A percentile compares a stretch with the other conserved stretches of the same genome.
These are phyloP conservation scores for Selenia dentaria DNA, from an alignment of 2,888 invertebrate species.

Conservation along the genomic window DNA sequence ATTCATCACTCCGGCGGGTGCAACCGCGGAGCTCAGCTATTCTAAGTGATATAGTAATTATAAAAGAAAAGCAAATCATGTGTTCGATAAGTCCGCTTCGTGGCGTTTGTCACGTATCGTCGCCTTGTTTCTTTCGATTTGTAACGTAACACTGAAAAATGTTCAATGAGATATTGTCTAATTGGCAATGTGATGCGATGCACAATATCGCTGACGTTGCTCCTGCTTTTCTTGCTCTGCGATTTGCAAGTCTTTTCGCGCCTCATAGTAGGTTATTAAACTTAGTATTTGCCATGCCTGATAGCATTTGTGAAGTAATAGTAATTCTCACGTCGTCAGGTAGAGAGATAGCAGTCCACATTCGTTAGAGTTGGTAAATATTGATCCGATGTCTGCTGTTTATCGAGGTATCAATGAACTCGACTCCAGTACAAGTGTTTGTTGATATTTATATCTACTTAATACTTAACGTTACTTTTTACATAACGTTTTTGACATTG, in stretches of 20 bases:
- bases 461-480: slow-evolving; percentile 16
- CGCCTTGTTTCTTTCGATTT: slow-evolving; percentile 13
- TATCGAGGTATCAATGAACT: slow-evolving; percentile 48
- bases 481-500: slow-evolving; percentile 16
- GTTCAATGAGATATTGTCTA: slow-evolving; percentile 3
- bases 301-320: slow-evolving; percentile 31
- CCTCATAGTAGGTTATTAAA: slow-evolving; percentile 44
- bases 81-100: slow-evolving; percentile 7
- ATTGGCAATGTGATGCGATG: neutral
- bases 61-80: no score
- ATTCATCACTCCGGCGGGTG: no score
- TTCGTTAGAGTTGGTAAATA: slow-evolving; percentile 51
- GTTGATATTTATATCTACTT: slow-evolving; percentile 26
- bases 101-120: slow-evolving; percentile 28
- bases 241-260: no score
- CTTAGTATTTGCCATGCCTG: slow-evolving; percentile 39
- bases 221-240: no score
- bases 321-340: slow-evolving; percentile 59
- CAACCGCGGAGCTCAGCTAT: no score
- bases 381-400: slow-evolving; percentile 45
- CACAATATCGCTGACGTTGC: neutral
- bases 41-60: no score
- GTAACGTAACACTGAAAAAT: slow-evolving; percentile 2
- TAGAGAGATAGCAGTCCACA: slow-evolving; percentile 50
- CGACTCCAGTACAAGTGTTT: slow-evolving; percentile 29